phyloP scores from a whole-genome alignment of 2,113 vertebrate species.

The Cacatua alba region DNA sequence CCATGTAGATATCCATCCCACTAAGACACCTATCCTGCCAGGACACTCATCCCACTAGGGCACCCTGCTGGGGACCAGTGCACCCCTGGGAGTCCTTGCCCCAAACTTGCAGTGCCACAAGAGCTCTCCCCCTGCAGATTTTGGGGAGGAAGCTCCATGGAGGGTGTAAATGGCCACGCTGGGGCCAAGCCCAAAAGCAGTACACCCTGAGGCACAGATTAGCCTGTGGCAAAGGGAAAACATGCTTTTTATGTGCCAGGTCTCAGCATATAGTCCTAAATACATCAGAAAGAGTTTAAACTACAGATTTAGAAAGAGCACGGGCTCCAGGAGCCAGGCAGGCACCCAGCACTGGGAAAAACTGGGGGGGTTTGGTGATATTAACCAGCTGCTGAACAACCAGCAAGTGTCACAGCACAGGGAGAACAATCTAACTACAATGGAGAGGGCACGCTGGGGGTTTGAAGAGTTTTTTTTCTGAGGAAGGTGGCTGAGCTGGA shows the following conservation, averaged over 20 bases:
- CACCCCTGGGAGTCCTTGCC: not conserved
- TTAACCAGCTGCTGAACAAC: not conserved
- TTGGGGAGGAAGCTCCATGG: not conserved
- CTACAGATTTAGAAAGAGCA: not conserved
- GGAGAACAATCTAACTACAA: not conserved
- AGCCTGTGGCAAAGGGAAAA: rapidly evolving
- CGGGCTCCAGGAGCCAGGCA: not conserved
- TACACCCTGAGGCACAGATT: not conserved
- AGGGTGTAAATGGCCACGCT: not conserved
- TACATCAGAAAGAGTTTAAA: not conserved
- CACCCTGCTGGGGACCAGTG: not conserved
- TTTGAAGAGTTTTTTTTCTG: not conserved
- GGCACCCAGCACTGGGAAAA: not conserved
- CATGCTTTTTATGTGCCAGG: rapidly evolving
- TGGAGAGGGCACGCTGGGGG: rapidly evolving
- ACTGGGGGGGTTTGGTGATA: not conserved
- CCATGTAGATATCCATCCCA: not conserved
- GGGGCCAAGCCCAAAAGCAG: not conserved
- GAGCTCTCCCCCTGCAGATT: rapidly evolving
- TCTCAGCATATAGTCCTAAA: not conserved
- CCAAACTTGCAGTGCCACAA: not conserved
- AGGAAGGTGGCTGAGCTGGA: not conserved
- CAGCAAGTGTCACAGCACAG: rapidly evolving
- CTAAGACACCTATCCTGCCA: not conserved
- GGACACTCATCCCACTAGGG: not conserved